These are phyloP conservation scores for Zaprionus africanus DNA, from an alignment of 1,140 invertebrate genomes.

Conservation along the genomic window DNA sequence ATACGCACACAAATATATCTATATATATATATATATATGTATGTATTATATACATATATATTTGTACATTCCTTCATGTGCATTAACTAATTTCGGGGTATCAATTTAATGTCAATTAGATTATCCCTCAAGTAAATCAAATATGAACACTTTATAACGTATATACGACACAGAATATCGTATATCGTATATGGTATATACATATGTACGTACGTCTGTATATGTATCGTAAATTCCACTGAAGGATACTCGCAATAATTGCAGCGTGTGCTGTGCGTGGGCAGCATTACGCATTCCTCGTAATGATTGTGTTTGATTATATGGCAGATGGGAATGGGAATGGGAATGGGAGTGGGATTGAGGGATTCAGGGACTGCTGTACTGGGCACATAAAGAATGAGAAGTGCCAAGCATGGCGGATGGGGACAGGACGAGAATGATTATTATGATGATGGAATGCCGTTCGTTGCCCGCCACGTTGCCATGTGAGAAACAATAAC, in stretches of 20 bases:
- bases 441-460: slow-evolving; percentile 53
- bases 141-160: slow-evolving; percentile 28
- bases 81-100: background rate
- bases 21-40: background rate
- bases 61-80: background rate
- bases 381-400: too few relatives aligned
- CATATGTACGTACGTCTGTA: background rate
- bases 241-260: slow-evolving; percentile 7
- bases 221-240: background rate
- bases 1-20: background rate
- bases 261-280: slow-evolving; percentile 1
- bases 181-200: background rate
- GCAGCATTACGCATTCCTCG: background rate
- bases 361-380: background rate
- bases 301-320: slow-evolving; percentile 11
- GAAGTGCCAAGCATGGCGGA: slow-evolving; percentile 7
- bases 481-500: slow-evolving; percentile 49
- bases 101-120: slow-evolving; percentile 9
- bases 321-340: background rate
- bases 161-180: background rate
- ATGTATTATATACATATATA: background rate
- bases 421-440: slow-evolving; percentile 41
- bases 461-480: slow-evolving; percentile 23
- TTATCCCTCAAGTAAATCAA: slow-evolving; percentile 7
- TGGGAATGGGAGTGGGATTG: background rate